A percentile compares a stretch with the other conserved stretches of the same genome.
Conservation (phyloP, 2,113 vertebrate genomes). For the Lota lota region DNA sequence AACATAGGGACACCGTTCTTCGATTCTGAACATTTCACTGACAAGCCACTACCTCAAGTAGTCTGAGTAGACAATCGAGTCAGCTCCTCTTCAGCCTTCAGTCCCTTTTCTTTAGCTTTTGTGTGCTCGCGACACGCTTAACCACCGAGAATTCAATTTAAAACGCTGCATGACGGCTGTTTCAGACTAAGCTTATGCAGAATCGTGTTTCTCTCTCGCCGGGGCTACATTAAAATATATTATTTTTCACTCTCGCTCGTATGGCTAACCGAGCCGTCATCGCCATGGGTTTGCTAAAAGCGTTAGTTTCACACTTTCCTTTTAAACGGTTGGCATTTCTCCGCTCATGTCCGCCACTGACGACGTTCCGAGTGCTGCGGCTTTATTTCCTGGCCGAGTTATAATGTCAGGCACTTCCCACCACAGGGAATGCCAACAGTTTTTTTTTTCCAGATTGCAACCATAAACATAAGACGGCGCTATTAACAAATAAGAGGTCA, state of each 20-base stretch:
- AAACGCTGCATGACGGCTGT: conserved; percentile 53
- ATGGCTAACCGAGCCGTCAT: too few species aligned
- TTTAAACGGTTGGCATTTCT: conserved; percentile 42
- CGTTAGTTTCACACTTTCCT: conserved; percentile 41
- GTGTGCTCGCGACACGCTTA: conserved; percentile 48
- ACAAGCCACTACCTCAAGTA: conserved; percentile 56
- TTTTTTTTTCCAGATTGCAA: conserved; percentile 34
- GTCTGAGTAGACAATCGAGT: conserved; percentile 15
- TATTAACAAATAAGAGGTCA: conserved; percentile 23
- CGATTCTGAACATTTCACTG: conserved; percentile 7
- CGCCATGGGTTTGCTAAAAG: background rate
- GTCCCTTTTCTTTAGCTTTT: conserved; percentile 31
- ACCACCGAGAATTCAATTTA: conserved; percentile 48
- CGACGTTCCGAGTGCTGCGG: conserved; percentile 32
- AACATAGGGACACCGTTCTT: conserved; percentile 33
- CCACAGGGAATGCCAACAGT: conserved; percentile 30
- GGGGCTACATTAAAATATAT: background rate
- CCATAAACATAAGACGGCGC: conserved; percentile 35
- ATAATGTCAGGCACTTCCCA: conserved; percentile 48
- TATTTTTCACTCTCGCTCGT: background rate
- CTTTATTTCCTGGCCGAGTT: conserved; percentile 46
- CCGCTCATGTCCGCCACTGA: conserved; percentile 18
- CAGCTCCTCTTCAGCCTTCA: conserved; percentile 37
- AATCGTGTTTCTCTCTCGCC: conserved; percentile 7
- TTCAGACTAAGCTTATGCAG: conserved; percentile 35